A percentile compares a stretch with the other conserved stretches of the same genome.
phyloP scores from a whole-genome alignment of 2,113 vertebrate genomes.

The Nannospalax galili region DNA sequence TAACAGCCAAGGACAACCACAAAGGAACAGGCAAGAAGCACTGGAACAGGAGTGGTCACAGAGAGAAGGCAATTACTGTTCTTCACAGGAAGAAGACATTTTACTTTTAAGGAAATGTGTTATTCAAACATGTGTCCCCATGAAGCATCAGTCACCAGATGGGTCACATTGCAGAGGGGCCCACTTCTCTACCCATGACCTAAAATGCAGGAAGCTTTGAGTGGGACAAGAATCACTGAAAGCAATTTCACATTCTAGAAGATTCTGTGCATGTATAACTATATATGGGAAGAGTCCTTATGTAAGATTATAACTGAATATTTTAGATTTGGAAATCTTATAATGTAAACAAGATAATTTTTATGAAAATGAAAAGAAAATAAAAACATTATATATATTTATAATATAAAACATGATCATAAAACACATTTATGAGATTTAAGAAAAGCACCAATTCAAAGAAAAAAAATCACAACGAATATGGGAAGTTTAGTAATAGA shows the following conservation, averaged over 20 bases:
- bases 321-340: constrained; percentile 35
- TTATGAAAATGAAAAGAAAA: constrained; percentile 30
- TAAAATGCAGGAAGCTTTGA: constrained; percentile 1
- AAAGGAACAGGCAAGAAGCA: constrained; percentile 36
- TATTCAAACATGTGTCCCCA: background rate
- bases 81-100: constrained; percentile 15
- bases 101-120: background rate
- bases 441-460: constrained; percentile 48
- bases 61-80: constrained; percentile 43
- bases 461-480: constrained; percentile 19
- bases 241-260: background rate
- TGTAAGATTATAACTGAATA: background rate
- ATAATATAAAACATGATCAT: background rate
- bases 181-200: background rate
- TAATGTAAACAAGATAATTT: background rate
- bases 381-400: background rate
- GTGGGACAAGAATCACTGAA: background rate
- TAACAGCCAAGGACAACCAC: constrained; percentile 60
- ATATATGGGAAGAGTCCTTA: background rate
- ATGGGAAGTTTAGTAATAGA: constrained; percentile 28
- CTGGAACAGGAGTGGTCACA: background rate
- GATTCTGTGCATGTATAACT: background rate
- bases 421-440: background rate
- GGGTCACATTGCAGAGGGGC: background rate
- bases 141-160: background rate